Evolutionary conservation across 2,888 invertebrate species (phyloP).

Genomic region (Anodontia alba): DNA sequence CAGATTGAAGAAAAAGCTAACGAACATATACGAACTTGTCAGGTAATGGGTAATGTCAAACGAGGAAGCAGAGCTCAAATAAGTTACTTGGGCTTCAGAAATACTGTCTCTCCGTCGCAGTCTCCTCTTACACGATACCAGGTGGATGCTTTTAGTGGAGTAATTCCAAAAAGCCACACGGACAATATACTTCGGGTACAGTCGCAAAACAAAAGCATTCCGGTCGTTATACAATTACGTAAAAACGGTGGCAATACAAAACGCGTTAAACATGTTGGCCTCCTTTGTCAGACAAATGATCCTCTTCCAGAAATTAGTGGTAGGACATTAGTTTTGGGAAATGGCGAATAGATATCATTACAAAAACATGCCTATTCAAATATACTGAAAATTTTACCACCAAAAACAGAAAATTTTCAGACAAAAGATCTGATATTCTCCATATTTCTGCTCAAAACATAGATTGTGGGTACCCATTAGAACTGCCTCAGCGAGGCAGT

Average conservation of each 20-base stretch:
- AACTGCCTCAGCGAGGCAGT: too few relatives aligned
- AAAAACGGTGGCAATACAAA: constrained; percentile 41
- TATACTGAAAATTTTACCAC: too few relatives aligned
- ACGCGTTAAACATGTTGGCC: constrained; percentile 31
- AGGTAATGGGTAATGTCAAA: constrained; percentile 57
- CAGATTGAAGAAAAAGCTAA: constrained; percentile 61
- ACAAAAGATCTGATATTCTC: too few relatives aligned
- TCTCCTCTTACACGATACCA: constrained; percentile 19
- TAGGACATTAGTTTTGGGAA: constrained; percentile 61
- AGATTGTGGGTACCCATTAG: too few relatives aligned
- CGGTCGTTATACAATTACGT: constrained; percentile 56
- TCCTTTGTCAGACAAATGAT: constrained; percentile 26
- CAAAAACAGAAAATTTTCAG: too few relatives aligned
- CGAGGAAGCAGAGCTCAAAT: constrained; percentile 61
- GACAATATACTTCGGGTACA: constrained; percentile 1
- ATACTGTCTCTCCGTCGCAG: constrained; percentile 58
- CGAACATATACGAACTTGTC: constrained; percentile 64
- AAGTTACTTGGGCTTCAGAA: constrained; percentile 53
- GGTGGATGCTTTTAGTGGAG: constrained; percentile 7
- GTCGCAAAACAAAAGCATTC: neutral
- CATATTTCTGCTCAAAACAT: too few relatives aligned
- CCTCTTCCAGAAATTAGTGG: constrained; percentile 61
- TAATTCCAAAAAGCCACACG: constrained; percentile 2
- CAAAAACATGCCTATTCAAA: too few relatives aligned
- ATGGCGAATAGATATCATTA: neutral